Evolutionary conservation across 2,888 invertebrate genomes (phyloP), one percentile per base, ranked within the genome.

Genomic region (Oligia latruncula): DNA sequence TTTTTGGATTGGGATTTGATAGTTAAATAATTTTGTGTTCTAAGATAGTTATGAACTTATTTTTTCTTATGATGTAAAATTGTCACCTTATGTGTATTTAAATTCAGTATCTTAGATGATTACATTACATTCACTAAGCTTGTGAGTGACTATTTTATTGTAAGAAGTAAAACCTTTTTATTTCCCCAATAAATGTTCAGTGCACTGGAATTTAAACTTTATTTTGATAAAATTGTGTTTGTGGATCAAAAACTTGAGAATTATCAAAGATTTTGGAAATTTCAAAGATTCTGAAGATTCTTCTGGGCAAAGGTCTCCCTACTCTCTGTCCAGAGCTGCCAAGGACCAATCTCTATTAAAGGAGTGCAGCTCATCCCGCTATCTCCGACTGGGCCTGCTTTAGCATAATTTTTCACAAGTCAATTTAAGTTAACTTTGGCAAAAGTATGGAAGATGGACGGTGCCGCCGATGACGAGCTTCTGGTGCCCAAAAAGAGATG

Each of bases 1-100:
- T 60, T 52, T 74, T 80, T 60, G 46, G 67, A 74, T 62, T 6
- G 52, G 80, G n/a, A 81, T 70, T 70, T 35, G n/a, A 46, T 64
- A 20, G 52, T 46, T n/a, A 2, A 29, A 43, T 52, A 75, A 5
- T 76, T 35, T 46, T 46, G 29, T 65, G 46, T 46, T 74, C 0
- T 64, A 29, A 52, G 23, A 75, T 17, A 43, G 29, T 55, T n/a
- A 46, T 46, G 5, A 20, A 17, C 9, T 35, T 0, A 17, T 29
- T 46, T 75, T 43, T 73, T 71, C 40, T 43, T 43, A 62, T 1
- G 20, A 29, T 43, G 20, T 43, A 43, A 43, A 40, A 66, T 66
- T 23, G 23, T 40, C 20, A 49, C n/a, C 13, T 6, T 62, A 58
- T 20, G 20, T n/a, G 15, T 17, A 17, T 15, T 65, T 73, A 23